Evolutionary conservation across 2,797 vertebrate genomes (phyloP).

Genomic region (Passerculus sandwichensis): DNA sequence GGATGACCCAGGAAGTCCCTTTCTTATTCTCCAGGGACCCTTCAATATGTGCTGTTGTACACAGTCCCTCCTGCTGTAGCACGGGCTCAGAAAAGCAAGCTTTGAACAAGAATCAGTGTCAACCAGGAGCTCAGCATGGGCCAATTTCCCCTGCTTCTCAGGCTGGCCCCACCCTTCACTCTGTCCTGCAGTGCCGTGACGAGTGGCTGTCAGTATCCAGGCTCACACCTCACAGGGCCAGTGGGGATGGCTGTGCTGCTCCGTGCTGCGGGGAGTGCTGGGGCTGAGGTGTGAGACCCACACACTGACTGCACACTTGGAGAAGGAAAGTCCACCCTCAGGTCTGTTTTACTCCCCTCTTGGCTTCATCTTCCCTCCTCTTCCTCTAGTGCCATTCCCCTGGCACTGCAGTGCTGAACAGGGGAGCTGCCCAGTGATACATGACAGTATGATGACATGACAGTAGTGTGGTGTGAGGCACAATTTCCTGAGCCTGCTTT

Average conservation of each 20-base stretch:
- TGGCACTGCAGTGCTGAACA: neutral
- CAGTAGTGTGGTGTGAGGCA: neutral
- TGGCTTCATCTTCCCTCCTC: neutral
- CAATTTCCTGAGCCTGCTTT: neutral
- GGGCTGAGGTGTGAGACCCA: neutral
- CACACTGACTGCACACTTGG: neutral
- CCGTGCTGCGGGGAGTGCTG: fast-evolving
- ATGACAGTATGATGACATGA: neutral
- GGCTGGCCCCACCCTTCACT: neutral
- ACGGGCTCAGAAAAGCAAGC: neutral
- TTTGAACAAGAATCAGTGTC: neutral
- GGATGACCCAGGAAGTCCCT: neutral
- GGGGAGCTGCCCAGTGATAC: neutral
- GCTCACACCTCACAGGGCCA: neutral
- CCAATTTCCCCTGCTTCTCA: neutral
- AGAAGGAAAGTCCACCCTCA: neutral
- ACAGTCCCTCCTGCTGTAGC: neutral
- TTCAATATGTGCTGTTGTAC: neutral
- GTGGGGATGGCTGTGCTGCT: neutral
- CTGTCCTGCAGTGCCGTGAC: neutral
- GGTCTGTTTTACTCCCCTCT: neutral
- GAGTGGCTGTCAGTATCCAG: neutral
- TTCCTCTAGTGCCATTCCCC: neutral
- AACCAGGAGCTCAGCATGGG: neutral
- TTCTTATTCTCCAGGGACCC: neutral